Percentiles rank a stretch among this genome's conserved stretches.
phyloP scores from a whole-genome alignment of 2,113 vertebrate species.

The Collichthys lucidus region DNA sequence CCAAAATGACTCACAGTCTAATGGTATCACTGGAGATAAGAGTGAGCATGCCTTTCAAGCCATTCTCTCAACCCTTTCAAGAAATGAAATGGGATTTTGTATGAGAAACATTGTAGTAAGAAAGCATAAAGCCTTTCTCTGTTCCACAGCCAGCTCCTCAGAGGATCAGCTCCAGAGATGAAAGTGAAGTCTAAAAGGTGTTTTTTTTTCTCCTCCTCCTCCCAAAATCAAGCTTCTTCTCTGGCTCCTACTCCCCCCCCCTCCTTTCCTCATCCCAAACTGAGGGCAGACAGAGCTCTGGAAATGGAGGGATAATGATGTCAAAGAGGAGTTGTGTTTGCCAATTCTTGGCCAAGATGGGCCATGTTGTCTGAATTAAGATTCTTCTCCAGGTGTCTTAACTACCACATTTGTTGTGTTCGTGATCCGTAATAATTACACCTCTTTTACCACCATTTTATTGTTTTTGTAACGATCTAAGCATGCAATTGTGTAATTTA shows the following conservation, averaged over 20 bases:
- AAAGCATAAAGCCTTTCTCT: slow-evolving; percentile 80
- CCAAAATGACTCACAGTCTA: slow-evolving; percentile 65
- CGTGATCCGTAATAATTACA: background rate
- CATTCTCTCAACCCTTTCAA: slow-evolving; percentile 68
- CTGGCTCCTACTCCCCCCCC: background rate
- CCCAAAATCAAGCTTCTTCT: slow-evolving; percentile 44
- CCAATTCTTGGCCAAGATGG: background rate
- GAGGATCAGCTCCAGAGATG: slow-evolving; percentile 79
- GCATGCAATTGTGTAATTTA: background rate
- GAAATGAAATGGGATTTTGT: slow-evolving; percentile 73
- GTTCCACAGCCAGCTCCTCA: slow-evolving; percentile 74
- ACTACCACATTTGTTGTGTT: background rate
- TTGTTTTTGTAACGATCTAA: background rate
- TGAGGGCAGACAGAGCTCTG: slow-evolving; percentile 28
- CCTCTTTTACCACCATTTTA: background rate
- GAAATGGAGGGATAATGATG: slow-evolving; percentile 15
- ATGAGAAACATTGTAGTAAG: slow-evolving; percentile 69
- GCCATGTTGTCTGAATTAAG: slow-evolving; percentile 24
- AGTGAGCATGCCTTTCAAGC: slow-evolving; percentile 71
- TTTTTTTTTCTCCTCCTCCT: slow-evolving; percentile 58
- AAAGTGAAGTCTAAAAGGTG: slow-evolving; percentile 77
- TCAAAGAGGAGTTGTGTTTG: background rate
- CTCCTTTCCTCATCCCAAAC: slow-evolving; percentile 19
- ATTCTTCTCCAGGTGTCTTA: slow-evolving; percentile 6
- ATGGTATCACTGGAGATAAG: slow-evolving; percentile 69